Evolutionary conservation across 2,113 vertebrate species (phyloP), one percentile per base, ranked within the genome.

Genomic region (Arothron firmamentum): DNA sequence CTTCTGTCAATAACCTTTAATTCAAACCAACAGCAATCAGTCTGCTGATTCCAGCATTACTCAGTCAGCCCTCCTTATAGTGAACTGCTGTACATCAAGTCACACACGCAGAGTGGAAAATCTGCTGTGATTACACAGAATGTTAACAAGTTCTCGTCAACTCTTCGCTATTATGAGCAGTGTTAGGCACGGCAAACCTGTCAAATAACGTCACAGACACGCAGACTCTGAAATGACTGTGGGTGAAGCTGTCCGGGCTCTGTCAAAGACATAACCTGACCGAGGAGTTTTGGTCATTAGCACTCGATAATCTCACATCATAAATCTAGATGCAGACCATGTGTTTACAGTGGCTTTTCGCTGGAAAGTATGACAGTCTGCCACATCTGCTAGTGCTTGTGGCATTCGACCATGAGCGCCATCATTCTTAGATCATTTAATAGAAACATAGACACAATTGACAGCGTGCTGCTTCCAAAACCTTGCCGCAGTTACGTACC

Each of bases 371-470:
- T 47, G 51, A 52, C 56, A 59, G 31, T 53, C 18, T 25, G 21
- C 25, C 38, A 18, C 45, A 28, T 42, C 56, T 42, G n/a, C 41
- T 15, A 49, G 13, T 3, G 16, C 18, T 70, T 17, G 15, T 65
- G 52, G 68, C 58, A 58, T 62, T 59, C 7, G 1, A 59, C 69
- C 76, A 49, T 57, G 65, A 54, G 54, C 42, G 59, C 41, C 62
- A 28, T 45, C 52, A 53, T 15, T 49, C 52, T 28, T 62, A 3
- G 28, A 56, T 54, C 51, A 43, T 63, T 51, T 68, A 19, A 38
- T 38, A 41, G 23, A 17, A 21, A 19, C 25, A 62, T 45, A 43
- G 25, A 58, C 25, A 14, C 16, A 25, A 34, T 42, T 38, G 62
- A 46, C 66, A 68, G 49, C 16, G 48, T 47, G 53, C 19, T 17